These are phyloP conservation scores for Caenorhabditis wallacei DNA, from an alignment of 2,888 invertebrate genomes.

Conservation along the genomic window DNA sequence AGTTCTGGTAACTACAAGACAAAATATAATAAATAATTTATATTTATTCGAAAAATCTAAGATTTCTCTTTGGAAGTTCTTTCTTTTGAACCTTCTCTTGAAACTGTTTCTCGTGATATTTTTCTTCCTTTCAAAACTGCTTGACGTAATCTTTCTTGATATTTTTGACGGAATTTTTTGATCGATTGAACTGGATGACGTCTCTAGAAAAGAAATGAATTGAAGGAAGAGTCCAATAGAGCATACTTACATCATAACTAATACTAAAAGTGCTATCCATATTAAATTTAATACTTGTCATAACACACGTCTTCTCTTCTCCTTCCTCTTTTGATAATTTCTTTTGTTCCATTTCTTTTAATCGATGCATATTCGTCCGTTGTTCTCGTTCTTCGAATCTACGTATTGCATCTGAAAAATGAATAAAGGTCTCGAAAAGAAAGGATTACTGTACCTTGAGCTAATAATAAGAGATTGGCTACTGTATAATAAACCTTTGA, in stretches of 20 bases:
- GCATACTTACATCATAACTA: constrained; percentile 30
- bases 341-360: not conserved
- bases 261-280: constrained; percentile 12
- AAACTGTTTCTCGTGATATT: not conserved
- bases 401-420: not conserved
- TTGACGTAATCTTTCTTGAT: not conserved
- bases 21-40: no score
- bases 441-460: not conserved
- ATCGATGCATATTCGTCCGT: not conserved
- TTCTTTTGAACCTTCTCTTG: not conserved
- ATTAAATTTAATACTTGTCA: constrained; percentile 13
- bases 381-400: not conserved
- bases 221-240: not conserved
- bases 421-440: not conserved
- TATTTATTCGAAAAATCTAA: not conserved
- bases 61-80: constrained; percentile 1
- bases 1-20: no score
- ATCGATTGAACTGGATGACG: constrained; percentile 10
- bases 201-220: not conserved
- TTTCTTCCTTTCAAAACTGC: not conserved
- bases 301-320: constrained; percentile 19
- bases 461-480: not conserved
- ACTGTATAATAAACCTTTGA: constrained; percentile 1
- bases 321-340: not conserved
- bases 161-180: constrained; percentile 31